These are phyloP conservation scores for Drosophila sordidula DNA, from an alignment of 2,888 invertebrate genomes.

Conservation along the genomic window DNA sequence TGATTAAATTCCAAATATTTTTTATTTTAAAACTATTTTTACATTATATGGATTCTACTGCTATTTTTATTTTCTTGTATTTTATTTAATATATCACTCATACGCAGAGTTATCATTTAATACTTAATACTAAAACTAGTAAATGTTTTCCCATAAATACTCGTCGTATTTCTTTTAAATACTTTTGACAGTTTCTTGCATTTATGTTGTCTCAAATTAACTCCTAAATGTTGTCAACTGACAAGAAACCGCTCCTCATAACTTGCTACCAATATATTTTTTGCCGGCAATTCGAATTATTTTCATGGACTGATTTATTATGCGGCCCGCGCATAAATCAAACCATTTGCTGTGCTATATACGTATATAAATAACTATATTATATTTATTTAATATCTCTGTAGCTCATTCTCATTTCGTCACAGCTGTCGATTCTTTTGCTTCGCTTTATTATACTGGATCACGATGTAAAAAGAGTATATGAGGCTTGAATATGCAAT, in stretches of 20 bases:
- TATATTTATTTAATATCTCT: constrained; percentile 6
- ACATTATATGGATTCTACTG: background rate
- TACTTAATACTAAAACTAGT: background rate
- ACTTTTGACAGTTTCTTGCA: constrained; percentile 13
- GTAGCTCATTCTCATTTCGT: constrained; percentile 43
- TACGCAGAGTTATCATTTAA: constrained; percentile 19
- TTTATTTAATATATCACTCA: constrained; percentile 12
- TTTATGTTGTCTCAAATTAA: constrained; percentile 27
- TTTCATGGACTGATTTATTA: constrained; percentile 50
- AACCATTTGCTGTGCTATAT: constrained; percentile 26
- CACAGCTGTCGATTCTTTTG: constrained; percentile 26
- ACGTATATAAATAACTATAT: constrained; percentile 5
- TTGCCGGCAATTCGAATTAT: constrained; percentile 16
- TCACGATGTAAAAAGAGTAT: too few species aligned
- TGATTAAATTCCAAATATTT: background rate
- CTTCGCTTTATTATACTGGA: constrained; percentile 4
- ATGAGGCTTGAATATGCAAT: too few species aligned
- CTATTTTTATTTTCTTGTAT: background rate
- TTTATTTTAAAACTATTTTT: background rate
- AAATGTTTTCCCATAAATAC: too few species aligned
- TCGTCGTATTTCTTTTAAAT: background rate
- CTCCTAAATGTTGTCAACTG: constrained; percentile 19
- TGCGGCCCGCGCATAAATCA: constrained; percentile 55
- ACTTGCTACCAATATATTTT: constrained; percentile 16
- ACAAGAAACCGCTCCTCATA: constrained; percentile 16